These are phyloP conservation scores for Thunnus thynnus DNA, from an alignment of 2,113 vertebrate species.

Conservation along the genomic window DNA sequence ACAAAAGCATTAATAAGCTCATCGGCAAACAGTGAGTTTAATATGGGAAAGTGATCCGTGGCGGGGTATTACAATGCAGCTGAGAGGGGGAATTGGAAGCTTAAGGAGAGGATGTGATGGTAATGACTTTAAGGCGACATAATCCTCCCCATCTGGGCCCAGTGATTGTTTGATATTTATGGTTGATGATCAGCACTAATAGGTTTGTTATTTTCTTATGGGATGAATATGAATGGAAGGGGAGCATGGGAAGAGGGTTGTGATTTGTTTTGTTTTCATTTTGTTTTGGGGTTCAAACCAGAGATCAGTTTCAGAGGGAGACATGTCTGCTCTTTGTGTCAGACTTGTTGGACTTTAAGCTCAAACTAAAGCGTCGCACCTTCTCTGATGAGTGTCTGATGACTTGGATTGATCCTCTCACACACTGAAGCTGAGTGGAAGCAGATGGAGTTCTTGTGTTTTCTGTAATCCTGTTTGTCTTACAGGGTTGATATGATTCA, in stretches of 20 bases:
- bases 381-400: slow-evolving; percentile 7
- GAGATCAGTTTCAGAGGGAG: slow-evolving; percentile 75
- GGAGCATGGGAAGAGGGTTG: slow-evolving; percentile 72
- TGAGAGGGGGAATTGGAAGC: slow-evolving; percentile 87
- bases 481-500: background rate
- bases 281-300: slow-evolving; percentile 58
- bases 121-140: slow-evolving; percentile 90
- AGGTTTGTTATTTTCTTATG: slow-evolving; percentile 81
- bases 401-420: slow-evolving; percentile 37
- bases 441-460: slow-evolving; percentile 22
- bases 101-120: slow-evolving; percentile 92
- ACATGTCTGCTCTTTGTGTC: slow-evolving; percentile 43
- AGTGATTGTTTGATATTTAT: slow-evolving; percentile 87
- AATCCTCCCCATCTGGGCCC: slow-evolving; percentile 91
- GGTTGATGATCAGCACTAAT: slow-evolving; percentile 89
- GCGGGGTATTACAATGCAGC: slow-evolving; percentile 84
- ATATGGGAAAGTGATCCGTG: slow-evolving; percentile 88
- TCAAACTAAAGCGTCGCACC: slow-evolving; percentile 55
- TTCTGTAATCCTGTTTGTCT: background rate
- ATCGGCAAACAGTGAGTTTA: slow-evolving; percentile 87
- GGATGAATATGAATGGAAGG: slow-evolving; percentile 76
- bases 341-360: slow-evolving; percentile 17
- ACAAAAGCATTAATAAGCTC: slow-evolving; percentile 89
- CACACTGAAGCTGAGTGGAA: slow-evolving; percentile 14
- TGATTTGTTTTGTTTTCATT: slow-evolving; percentile 87